Evolutionary conservation across 1,140 invertebrate genomes (phyloP).

Genomic region (Mizuhopecten yessoensis): DNA sequence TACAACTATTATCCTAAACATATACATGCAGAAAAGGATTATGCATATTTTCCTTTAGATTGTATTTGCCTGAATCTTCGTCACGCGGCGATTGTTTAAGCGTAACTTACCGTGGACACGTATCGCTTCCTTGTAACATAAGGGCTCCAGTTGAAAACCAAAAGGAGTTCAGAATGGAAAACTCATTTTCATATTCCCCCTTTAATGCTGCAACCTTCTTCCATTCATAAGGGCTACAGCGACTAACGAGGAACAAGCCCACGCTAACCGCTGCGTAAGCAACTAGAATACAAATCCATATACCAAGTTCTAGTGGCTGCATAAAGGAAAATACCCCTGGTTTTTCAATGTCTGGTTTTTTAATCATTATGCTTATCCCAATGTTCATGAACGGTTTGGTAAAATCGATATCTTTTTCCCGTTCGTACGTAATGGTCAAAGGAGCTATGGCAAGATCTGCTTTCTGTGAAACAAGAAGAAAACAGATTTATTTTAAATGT

Average conservation of each 20-base stretch:
- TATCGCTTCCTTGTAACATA: slow-evolving; percentile 98
- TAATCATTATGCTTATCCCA: slow-evolving; percentile 90
- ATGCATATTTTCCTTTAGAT: too few species aligned
- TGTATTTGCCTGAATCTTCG: too few species aligned
- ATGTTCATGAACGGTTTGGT: slow-evolving; percentile 83
- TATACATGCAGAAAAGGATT: too few species aligned
- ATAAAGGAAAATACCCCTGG: slow-evolving; percentile 99
- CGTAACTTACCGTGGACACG: slow-evolving; percentile 81
- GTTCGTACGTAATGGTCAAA: slow-evolving; percentile 81
- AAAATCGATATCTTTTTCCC: slow-evolving; percentile 82
- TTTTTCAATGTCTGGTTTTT: slow-evolving; percentile 96
- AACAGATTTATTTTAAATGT: slow-evolving; percentile 13
- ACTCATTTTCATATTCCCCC: slow-evolving; percentile 86
- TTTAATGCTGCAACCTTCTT: slow-evolving; percentile 88
- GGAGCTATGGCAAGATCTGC: slow-evolving; percentile 82
- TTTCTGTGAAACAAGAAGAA: slow-evolving; percentile 73
- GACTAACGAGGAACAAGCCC: slow-evolving; percentile 93
- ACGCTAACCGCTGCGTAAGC: slow-evolving; percentile 97
- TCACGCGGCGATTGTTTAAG: neutral
- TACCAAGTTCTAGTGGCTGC: slow-evolving; percentile 97
- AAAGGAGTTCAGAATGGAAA: slow-evolving; percentile 87
- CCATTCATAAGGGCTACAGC: slow-evolving; percentile 98
- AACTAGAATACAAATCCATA: slow-evolving; percentile 97
- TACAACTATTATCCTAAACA: too few species aligned
- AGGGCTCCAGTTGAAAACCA: slow-evolving; percentile 99